Evolutionary conservation across 2,888 invertebrate species (phyloP), one percentile per base, ranked within the genome.

Genomic region (Noctua pronuba): DNA sequence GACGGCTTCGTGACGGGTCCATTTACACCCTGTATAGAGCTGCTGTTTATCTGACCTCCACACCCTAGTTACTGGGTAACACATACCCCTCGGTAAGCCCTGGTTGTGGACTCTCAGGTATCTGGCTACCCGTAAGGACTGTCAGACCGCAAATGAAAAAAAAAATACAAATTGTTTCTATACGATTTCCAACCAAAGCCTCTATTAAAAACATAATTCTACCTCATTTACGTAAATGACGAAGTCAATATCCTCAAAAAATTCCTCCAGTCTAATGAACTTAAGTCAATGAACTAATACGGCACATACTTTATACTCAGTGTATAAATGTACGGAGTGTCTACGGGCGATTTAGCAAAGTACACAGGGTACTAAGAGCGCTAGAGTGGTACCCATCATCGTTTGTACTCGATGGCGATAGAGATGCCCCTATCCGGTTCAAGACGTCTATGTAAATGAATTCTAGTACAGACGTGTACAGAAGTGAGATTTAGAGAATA

Each of bases 371-470:
- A 75, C 73, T 81, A 67, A 78, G 70, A 75, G 79, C 76, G 62
- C 62, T 76, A 82, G 82, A 84, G 86, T 79, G 82, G 73, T 69
- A 85, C 81, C 75, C 79, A 80, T 82, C 77, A 83, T 76, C 81
- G 80, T 83, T 84, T 76, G 76, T 73, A 73, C 77, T 38, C 87
- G 65, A 84, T 86, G 83, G 80, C 81, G 73, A 87, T 83, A 85
- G 79, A 83, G 80, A 87, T 77, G 73, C 82, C 83, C 79, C 88
- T 85, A 84, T 73, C 79, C 80, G 55, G 79, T 73, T 79, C 75
- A 72, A 80, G 83, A 83, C 79, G 84, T 66, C 70, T 86, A 82
- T 88, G 86, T 73, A 85, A 85, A 88, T 87, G 75, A 85, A 78
- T 77, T 67, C 11, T n/a, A 7, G 83, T 73, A 88, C 77, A 60